phyloP scores from a whole-genome alignment of 2,888 invertebrate species.

The Dasysyrphus albostriatus region DNA sequence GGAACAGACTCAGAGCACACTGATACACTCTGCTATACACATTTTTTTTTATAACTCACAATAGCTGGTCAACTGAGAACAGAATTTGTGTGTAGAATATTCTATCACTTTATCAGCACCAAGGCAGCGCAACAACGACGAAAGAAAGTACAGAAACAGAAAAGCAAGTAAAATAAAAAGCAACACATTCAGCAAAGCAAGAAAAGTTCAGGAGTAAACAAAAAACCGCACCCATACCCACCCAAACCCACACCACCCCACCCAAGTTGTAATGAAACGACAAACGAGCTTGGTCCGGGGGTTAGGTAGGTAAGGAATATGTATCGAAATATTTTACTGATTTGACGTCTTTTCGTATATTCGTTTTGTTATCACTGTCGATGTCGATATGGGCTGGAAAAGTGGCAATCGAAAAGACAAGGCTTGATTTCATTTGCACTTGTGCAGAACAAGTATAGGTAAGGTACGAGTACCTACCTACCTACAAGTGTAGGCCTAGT shows the following conservation, averaged over 20 bases:
- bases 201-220: constrained; percentile 66
- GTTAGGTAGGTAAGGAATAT: background rate
- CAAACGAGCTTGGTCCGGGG: background rate
- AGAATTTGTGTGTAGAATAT: constrained; percentile 24
- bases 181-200: background rate
- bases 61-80: constrained; percentile 14
- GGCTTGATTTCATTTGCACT: background rate
- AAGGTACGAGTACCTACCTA: too few relatives aligned
- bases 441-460: background rate
- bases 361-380: background rate
- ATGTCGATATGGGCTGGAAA: background rate
- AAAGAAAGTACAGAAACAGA: constrained; percentile 13
- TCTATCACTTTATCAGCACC: constrained; percentile 21
- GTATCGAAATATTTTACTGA: background rate
- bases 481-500: background rate
- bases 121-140: constrained; percentile 14
- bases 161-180: background rate
- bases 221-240: constrained; percentile 76
- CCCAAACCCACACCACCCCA: background rate
- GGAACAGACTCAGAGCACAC: constrained; percentile 11
- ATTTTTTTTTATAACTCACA: background rate
- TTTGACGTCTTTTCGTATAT: background rate
- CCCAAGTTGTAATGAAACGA: background rate
- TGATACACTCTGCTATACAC: background rate
- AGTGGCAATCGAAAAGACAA: background rate